Base-by-base conservation (phyloP, 2,888 invertebrate genomes). In the Stegana nigrithorax region DNA sequence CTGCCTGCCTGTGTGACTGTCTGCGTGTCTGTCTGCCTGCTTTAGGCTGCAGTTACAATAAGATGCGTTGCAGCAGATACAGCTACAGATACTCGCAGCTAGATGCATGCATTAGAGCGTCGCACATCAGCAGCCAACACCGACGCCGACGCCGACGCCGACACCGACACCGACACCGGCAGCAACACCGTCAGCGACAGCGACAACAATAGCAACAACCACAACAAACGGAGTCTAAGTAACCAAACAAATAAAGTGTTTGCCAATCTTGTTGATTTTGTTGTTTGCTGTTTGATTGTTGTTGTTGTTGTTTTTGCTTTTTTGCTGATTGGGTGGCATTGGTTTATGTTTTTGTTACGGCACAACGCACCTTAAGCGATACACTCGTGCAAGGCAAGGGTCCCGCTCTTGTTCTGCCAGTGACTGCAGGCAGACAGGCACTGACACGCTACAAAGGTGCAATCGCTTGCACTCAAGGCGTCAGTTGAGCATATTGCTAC, bases 401-500 rank as follows among this genome's bases (percentile, higher is more conserved):
- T 19, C 44, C 10, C 10, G 44, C 44, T 19, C 36, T 45, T 19
- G 7, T 7, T 10, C 4, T 10, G 27, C n/a, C 26, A 26, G 50
- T 19, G 7, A 17, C n/a, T 10, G 6, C 17, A 17, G 44, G 2
- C 44, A 44, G 10, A 1, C 44, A 44, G 7, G 8, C n/a, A 42
- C n/a, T 3, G 2, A 68, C 71, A 76, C 73, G 75, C 75, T 74
- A 76, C 76, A 76, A 75, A 75, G 75, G 75, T 78, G 75, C 78
- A 76, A 72, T 71, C 74, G 76, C 78, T 69, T 78, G 75, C 78
- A 75, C 78, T 75, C 72, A 76, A 76, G 76, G 67, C 73, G 73
- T 71, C 75, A 74, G 62, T 63, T 68, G 67, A 71, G 70, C 69
- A 76, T 58, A 63, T 67, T 65, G 62, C 64, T 21, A 39, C 36